Evolutionary conservation across 2,888 invertebrate genomes (phyloP), one percentile per base, ranked within the genome.

Genomic region (Xestia sexstrigata): DNA sequence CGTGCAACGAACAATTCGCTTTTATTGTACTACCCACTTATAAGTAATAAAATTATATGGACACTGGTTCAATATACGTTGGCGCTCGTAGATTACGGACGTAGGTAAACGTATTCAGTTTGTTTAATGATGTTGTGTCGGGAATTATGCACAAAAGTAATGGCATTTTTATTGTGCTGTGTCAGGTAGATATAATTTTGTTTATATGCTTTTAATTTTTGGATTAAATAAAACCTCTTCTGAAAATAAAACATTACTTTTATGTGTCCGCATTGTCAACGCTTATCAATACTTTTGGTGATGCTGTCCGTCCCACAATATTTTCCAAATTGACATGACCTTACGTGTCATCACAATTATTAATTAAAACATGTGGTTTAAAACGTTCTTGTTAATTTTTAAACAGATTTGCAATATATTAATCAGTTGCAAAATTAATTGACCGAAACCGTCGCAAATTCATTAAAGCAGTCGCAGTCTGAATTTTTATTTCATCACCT

Each of bases 11-110:
- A 86, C 84, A 84, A 82, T 84, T 78, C 63, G 88, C 83, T 79
- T 87, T 84, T 88, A 86, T 86, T 83, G 70, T 84, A 84, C 81
- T 82, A 86, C 66, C 88, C 84, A 88, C 86, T 87, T 87, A 80
- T 83, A 83, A 74, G 82, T 84, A 82, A 87, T 88, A 86, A 87
- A 87, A 88, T 87, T 88, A 84, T 87, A 88, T 88, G 87, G 82
- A 82, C 78, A 78, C 77, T 76, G 74, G 76, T 79, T 84, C 77
- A 81, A 65, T 81, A 74, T 70, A 79, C 66, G 63, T 63, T 42
- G 66, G 68, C 58, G 58, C 42, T 58, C 35, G 68, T 80, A 66
- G 60, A 74, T 76, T 68, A 74, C 42, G 63, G 39, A 74, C 13
- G 52, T 73, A 81, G 2, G 52, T 75, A 39, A 74, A 47, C 4